These are phyloP conservation scores for Ligdia adustata DNA, from an alignment of 2,888 invertebrate species.

Conservation along the genomic window DNA sequence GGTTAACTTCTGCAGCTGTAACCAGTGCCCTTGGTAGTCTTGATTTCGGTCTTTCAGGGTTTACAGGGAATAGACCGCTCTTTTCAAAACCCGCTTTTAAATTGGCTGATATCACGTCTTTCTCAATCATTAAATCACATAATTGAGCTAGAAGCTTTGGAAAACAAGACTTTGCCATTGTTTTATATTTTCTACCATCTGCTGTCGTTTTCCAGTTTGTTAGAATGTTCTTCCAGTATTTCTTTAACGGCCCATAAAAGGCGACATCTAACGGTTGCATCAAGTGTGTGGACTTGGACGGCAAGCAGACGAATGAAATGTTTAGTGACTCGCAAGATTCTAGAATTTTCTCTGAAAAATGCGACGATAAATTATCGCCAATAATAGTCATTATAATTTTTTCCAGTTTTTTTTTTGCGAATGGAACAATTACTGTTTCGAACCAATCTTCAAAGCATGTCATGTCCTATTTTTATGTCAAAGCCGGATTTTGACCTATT, in stretches of 20 bases:
- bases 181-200: constrained; percentile 12
- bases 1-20: constrained; percentile 6
- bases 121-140: constrained; percentile 10
- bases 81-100: constrained; percentile 26
- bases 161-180: constrained; percentile 22
- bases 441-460: constrained; percentile 38
- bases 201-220: too few relatives aligned
- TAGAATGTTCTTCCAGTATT: too few relatives aligned
- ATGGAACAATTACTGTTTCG: constrained; percentile 34
- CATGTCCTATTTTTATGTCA: background rate
- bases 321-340: constrained; percentile 42
- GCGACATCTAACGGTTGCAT: too few relatives aligned
- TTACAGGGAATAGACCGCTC: constrained; percentile 17
- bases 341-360: constrained; percentile 41
- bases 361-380: constrained; percentile 53
- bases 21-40: constrained; percentile 11
- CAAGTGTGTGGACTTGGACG: too few relatives aligned
- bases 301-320: constrained; percentile 44
- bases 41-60: constrained; percentile 26
- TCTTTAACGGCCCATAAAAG: too few relatives aligned
- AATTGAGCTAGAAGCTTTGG: constrained; percentile 19
- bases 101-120: constrained; percentile 13
- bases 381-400: constrained; percentile 50
- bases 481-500: constrained; percentile 22
- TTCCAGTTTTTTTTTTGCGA: constrained; percentile 30